Conservation (phyloP, 2,888 invertebrate species). For the Flexamia atlantica region DNA sequence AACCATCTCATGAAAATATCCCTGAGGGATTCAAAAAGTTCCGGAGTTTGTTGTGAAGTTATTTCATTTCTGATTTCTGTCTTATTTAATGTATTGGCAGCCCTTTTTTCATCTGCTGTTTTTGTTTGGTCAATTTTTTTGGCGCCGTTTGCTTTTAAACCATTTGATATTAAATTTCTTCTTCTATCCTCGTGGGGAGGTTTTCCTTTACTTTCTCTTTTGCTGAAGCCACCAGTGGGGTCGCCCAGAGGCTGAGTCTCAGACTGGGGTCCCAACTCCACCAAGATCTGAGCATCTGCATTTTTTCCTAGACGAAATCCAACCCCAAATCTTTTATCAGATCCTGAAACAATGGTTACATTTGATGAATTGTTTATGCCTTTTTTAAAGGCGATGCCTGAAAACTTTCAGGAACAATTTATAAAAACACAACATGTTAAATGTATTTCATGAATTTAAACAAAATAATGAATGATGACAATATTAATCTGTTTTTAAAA, state of each 20-base stretch:
- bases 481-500: no score
- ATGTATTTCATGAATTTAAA: no score
- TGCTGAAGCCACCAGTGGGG: background rate
- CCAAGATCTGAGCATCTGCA: slow-evolving; percentile 87
- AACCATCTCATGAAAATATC: slow-evolving; percentile 23
- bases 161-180: background rate
- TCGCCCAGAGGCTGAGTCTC: slow-evolving; percentile 81
- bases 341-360: slow-evolving; percentile 77
- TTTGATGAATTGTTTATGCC: no score
- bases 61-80: background rate
- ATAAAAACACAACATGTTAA: no score
- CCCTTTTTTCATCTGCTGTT: background rate
- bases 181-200: background rate
- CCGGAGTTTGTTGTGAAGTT: background rate
- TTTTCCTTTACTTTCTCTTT: slow-evolving; percentile 3
- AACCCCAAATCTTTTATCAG: slow-evolving; percentile 87
- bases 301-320: slow-evolving; percentile 89
- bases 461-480: no score
- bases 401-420: no score
- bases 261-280: slow-evolving; percentile 88
- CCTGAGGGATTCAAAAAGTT: background rate
- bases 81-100: background rate
- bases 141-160: background rate
- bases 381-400: no score
- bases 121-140: background rate